Percentiles rank a stretch among this genome's conserved stretches.
These are phyloP conservation scores for Sarcophaga subvicina DNA, from an alignment of 2,888 invertebrate genomes.

Conservation along the genomic window DNA sequence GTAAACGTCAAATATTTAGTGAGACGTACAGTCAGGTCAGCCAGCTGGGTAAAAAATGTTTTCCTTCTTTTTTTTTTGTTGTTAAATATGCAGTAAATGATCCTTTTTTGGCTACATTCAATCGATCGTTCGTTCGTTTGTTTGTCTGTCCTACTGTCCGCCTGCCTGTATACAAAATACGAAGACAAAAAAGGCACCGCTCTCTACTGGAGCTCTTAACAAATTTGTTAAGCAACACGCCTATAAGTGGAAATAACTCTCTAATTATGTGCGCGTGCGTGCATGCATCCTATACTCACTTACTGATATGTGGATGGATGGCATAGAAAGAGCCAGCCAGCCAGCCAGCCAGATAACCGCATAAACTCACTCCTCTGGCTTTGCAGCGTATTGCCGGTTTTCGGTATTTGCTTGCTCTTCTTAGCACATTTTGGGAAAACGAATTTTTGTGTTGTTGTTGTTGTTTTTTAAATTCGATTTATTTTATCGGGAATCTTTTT, in stretches of 20 bases:
- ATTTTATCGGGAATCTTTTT: slow-evolving; percentile 62
- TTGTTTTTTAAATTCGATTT: slow-evolving; percentile 54
- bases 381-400: slow-evolving; percentile 24
- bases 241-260: slow-evolving; percentile 73
- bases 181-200: slow-evolving; percentile 77
- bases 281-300: slow-evolving; percentile 66
- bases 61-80: slow-evolving; percentile 1
- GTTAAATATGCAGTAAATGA: slow-evolving; percentile 56
- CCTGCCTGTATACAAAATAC: not conserved
- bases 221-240: slow-evolving; percentile 80
- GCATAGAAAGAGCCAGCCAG: too few species aligned
- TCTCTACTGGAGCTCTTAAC: slow-evolving; percentile 79
- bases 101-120: slow-evolving; percentile 33
- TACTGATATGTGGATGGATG: not conserved
- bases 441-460: not conserved
- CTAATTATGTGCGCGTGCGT: slow-evolving; percentile 79
- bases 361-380: not conserved
- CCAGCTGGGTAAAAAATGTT: slow-evolving; percentile 28
- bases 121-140: not conserved
- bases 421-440: slow-evolving; percentile 33
- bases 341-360: not conserved
- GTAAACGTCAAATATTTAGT: slow-evolving; percentile 17
- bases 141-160: not conserved
- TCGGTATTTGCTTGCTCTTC: slow-evolving; percentile 7
- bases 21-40: slow-evolving; percentile 12